phyloP scores from a whole-genome alignment of 2,113 vertebrate species.

The Dendrocopos noguchii region DNA sequence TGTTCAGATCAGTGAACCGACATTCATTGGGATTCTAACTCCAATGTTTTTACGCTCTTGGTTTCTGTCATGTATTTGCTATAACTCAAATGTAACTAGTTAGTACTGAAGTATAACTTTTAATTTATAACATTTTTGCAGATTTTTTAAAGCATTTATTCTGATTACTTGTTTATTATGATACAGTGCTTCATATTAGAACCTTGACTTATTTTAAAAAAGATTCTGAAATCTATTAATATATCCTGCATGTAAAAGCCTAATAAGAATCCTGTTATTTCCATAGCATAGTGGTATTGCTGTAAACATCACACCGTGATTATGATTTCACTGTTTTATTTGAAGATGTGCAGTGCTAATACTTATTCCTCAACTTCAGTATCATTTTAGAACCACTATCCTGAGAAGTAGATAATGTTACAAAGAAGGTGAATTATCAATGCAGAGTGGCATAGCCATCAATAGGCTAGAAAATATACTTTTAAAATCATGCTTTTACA shows the following conservation, averaged over 20 bases:
- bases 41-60: neutral
- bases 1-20: neutral
- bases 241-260: neutral
- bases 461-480: slow-evolving; percentile 61
- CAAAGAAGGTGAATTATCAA: slow-evolving; percentile 67
- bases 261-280: neutral
- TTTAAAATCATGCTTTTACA: slow-evolving; percentile 68
- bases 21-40: neutral
- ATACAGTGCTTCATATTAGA: neutral
- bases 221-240: neutral
- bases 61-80: neutral
- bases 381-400: slow-evolving; percentile 3
- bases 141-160: neutral
- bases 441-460: slow-evolving; percentile 13
- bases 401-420: slow-evolving; percentile 38
- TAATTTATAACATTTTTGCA: neutral
- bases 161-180: neutral
- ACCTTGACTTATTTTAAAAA: neutral
- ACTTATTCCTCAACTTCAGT: neutral
- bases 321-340: neutral
- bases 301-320: slow-evolving; percentile 5
- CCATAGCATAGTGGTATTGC: neutral
- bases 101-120: neutral
- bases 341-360: slow-evolving; percentile 9
- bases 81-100: slow-evolving; percentile 2